phyloP scores from a whole-genome alignment of 2,113 vertebrate genomes.

The Loxodonta africana region DNA sequence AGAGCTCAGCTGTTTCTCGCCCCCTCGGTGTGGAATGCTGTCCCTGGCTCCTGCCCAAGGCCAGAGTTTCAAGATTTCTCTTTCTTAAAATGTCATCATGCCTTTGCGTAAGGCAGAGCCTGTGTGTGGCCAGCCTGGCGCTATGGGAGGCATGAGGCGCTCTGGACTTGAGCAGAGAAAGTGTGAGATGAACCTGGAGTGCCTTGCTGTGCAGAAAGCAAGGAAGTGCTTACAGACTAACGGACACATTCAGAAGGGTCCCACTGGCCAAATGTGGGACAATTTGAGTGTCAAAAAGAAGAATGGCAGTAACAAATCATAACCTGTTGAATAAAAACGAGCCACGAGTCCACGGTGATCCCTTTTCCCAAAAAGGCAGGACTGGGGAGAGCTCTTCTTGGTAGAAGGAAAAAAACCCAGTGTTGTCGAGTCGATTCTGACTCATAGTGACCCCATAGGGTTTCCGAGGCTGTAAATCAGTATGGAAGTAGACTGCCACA shows the following conservation, averaged over 20 bases:
- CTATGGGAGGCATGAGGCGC: neutral
- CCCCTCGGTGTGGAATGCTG: neutral
- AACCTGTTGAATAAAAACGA: neutral
- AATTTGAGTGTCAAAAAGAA: neutral
- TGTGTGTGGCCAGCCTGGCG: neutral
- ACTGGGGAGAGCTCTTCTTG: neutral
- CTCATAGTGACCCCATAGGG: no score
- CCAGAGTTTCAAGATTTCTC: neutral
- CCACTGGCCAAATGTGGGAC: neutral
- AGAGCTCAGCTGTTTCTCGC: neutral
- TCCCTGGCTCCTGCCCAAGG: neutral
- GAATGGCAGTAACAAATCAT: neutral
- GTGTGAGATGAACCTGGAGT: no score
- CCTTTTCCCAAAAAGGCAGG: neutral
- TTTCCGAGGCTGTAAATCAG: no score
- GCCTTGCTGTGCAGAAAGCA: neutral
- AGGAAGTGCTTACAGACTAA: neutral
- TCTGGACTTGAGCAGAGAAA: neutral
- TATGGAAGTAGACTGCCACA: no score
- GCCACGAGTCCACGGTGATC: fast-evolving
- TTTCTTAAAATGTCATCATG: neutral
- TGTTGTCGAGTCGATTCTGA: no score
- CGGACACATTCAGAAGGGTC: neutral
- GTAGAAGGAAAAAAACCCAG: neutral
- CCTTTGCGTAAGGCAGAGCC: neutral